Conservation (phyloP, 2,888 invertebrate genomes). For the Ochropleura leucogaster region DNA sequence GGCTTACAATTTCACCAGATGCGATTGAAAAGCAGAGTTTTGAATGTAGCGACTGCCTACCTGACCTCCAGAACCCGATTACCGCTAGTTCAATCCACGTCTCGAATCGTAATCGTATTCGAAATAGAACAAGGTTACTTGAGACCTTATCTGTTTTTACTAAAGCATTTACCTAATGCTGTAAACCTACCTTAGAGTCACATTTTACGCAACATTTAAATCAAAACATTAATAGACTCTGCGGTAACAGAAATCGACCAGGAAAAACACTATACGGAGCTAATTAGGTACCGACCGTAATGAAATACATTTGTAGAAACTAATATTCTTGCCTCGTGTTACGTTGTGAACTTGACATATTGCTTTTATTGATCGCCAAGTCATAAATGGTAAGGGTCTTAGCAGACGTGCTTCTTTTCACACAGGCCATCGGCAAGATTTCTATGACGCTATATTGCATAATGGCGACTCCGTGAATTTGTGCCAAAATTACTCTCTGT, state of each 20-base stretch:
- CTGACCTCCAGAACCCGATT: not conserved
- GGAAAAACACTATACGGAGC: conserved; percentile 28
- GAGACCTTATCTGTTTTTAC: not conserved
- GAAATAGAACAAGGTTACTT: not conserved
- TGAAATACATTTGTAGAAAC: conserved; percentile 19
- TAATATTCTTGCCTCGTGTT: conserved; percentile 10
- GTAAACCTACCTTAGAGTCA: too few relatives aligned
- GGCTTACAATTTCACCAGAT: not conserved
- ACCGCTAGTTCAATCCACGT: not conserved
- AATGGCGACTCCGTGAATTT: not conserved
- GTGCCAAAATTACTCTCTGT: not conserved
- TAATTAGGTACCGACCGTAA: conserved; percentile 12
- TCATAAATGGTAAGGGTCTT: conserved; percentile 2
- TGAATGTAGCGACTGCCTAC: not conserved
- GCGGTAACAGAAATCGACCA: not conserved
- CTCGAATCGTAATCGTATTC: not conserved
- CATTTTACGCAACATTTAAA: not conserved
- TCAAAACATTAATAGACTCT: not conserved
- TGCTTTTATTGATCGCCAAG: conserved; percentile 33
- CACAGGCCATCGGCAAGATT: not conserved
- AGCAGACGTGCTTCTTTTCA: not conserved
- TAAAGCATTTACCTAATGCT: conserved; percentile 2
- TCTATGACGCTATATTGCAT: too few relatives aligned
- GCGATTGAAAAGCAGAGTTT: not conserved
- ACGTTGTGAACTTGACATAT: conserved; percentile 45